Evolutionary conservation across 2,888 invertebrate genomes (phyloP).

Genomic region (Hetaerina titia): DNA sequence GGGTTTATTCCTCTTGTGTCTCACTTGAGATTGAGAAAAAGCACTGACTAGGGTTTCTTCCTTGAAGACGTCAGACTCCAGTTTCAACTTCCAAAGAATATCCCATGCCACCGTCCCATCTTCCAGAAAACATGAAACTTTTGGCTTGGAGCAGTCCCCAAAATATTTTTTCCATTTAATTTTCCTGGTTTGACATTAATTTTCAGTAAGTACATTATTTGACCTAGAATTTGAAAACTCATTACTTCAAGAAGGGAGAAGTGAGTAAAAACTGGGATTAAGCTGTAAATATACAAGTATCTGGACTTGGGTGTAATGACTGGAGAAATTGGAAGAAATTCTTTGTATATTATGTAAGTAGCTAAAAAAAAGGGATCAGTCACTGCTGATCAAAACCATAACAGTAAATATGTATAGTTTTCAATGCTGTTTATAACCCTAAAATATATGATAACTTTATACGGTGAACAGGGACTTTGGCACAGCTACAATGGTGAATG

Average conservation of each 20-base stretch:
- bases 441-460: constrained; percentile 40
- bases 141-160: not conserved
- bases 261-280: not conserved
- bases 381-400: not conserved
- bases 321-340: not conserved
- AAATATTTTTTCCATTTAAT: not conserved
- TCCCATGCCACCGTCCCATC: constrained; percentile 46
- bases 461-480: constrained; percentile 62
- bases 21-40: not conserved
- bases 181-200: not conserved
- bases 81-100: not conserved
- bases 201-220: not conserved
- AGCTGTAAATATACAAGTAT: constrained; percentile 22
- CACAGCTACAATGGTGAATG: constrained; percentile 1
- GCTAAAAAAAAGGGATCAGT: not conserved
- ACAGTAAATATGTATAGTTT: constrained; percentile 49
- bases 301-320: not conserved
- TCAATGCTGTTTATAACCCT: constrained; percentile 36
- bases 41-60: not conserved
- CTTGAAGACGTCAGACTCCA: constrained; percentile 1
- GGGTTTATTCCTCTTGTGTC: constrained; percentile 41
- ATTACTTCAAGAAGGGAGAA: not conserved
- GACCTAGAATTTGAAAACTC: not conserved
- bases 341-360: constrained; percentile 63
- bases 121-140: not conserved